Evolutionary conservation across 1,140 invertebrate species (phyloP), one percentile per base, ranked within the genome.

Genomic region (Solenopsis invicta): DNA sequence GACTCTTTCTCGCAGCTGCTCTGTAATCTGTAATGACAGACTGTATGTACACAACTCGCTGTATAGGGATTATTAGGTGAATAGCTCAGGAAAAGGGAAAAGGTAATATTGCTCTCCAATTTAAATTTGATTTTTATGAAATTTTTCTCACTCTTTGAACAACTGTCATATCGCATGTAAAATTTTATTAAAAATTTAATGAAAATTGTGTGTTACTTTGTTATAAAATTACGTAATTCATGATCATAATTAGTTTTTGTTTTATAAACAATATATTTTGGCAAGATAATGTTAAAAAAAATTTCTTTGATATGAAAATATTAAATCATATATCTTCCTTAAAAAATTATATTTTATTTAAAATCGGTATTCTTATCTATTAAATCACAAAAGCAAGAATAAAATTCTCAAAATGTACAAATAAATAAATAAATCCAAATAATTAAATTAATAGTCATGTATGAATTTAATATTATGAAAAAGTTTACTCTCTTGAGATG

Each of bases 11-110:
- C 69, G 80, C 41, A 41, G 13, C 24, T 18, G 41, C 41, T 84
- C 78, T 75, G 71, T 89, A 89, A 89, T 89, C 71, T 54, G 50
- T 61, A 84, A 84, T 75, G 69, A 84, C 69, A 75, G 54, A 5
- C 24, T 52, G 48, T 45, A 29, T 29, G 8, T 56, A 45, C 21
- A 29, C 48, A 41, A 69, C 6, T 37, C 9, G 18, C 50, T 80
- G 48, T 54, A 41, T 24, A 69, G 21, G 2, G 67, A 61, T 64
- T 34, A 64, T 16, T 29, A 24, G 59, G 66, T 45, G 64, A 81
- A 69, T 71, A 82, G 66, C 12, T 54, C 21, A 45, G 67, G 10
- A 48, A 72, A 54, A 45, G n/a, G 9, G 34, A 69, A 78, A 48
- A 37, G n/a, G 45, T 45, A 34, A 72, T 45, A 29, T 72, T 6